Percentiles rank a stretch among this genome's conserved stretches.
These are phyloP conservation scores for Asobara japonica DNA, from an alignment of 1,140 invertebrate species.

Conservation along the genomic window DNA sequence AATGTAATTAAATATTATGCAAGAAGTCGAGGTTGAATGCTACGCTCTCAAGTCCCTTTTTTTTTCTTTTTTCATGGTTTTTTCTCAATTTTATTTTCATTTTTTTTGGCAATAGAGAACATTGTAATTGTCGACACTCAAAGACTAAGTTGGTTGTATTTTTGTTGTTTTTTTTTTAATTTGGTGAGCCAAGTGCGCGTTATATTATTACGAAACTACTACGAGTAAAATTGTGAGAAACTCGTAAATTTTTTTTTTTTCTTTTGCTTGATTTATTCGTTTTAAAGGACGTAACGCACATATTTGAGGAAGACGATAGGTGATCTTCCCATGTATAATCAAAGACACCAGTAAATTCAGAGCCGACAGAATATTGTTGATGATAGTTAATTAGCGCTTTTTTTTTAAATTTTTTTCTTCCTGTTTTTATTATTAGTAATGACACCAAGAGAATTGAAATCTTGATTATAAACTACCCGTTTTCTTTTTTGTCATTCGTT, in stretches of 20 bases:
- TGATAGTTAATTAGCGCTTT: conserved; percentile 3
- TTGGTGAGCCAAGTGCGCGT: conserved; percentile 15
- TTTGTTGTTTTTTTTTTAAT: conserved; percentile 9
- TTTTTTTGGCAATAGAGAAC: conserved; percentile 44
- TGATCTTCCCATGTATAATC: neutral
- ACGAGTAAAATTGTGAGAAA: conserved; percentile 21
- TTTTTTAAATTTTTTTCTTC: too few relatives aligned
- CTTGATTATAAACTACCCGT: neutral
- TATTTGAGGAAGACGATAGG: conserved; percentile 6
- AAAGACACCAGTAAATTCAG: conserved; percentile 1
- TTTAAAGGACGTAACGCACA: conserved; percentile 1
- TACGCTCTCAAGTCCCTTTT: conserved; percentile 32
- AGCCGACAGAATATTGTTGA: conserved; percentile 15
- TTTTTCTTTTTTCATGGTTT: neutral
- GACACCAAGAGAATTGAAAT: conserved; percentile 8
- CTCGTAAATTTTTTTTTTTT: conserved; percentile 15
- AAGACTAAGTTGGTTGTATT: too few relatives aligned
- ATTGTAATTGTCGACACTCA: conserved; percentile 29
- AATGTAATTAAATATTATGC: conserved; percentile 23
- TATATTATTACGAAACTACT: conserved; percentile 18
- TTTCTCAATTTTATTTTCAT: neutral
- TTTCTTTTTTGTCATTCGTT: neutral
- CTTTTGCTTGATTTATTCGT: neutral
- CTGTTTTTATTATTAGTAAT: conserved; percentile 1
- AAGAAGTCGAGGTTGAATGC: conserved; percentile 46